Percentiles rank a stretch among this genome's conserved stretches.
Evolutionary conservation across 2,113 vertebrate genomes (phyloP).

Genomic region (Microtus montanus): DNA sequence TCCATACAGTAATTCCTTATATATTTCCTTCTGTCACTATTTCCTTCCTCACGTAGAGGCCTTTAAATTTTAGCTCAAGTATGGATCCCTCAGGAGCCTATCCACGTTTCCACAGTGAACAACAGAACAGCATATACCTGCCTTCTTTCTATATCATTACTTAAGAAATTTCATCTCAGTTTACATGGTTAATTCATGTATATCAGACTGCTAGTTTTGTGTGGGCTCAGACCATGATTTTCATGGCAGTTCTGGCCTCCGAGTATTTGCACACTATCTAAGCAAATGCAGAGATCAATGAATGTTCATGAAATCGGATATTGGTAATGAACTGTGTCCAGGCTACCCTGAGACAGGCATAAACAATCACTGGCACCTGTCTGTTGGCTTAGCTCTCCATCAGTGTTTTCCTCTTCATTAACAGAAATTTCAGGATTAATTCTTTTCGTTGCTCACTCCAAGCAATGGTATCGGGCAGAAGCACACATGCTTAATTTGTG

Average conservation of each 20-base stretch:
- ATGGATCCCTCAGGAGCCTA: not conserved
- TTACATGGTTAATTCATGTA: not conserved
- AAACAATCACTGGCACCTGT: not conserved
- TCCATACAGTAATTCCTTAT: not conserved
- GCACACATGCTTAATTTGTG: not conserved
- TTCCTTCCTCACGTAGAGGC: not conserved
- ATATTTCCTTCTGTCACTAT: not conserved
- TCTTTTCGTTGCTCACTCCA: not conserved
- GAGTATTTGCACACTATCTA: not conserved
- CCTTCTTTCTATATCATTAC: not conserved
- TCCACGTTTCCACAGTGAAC: not conserved
- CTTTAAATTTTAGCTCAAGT: not conserved
- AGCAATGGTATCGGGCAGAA: not conserved
- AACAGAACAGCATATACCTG: not conserved
- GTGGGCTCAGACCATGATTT: not conserved
- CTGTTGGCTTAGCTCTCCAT: not conserved
- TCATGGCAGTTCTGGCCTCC: not conserved
- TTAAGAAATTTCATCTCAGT: not conserved
- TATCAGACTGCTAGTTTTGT: not conserved
- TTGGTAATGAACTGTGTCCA: not conserved
- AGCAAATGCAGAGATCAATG: not conserved
- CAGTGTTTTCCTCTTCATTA: constrained; percentile 1
- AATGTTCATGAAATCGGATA: not conserved
- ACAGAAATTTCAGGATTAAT: not conserved
- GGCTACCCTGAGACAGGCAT: not conserved